Evolutionary conservation across 2,888 invertebrate genomes (phyloP).

Genomic region (Cloeon dipterum): DNA sequence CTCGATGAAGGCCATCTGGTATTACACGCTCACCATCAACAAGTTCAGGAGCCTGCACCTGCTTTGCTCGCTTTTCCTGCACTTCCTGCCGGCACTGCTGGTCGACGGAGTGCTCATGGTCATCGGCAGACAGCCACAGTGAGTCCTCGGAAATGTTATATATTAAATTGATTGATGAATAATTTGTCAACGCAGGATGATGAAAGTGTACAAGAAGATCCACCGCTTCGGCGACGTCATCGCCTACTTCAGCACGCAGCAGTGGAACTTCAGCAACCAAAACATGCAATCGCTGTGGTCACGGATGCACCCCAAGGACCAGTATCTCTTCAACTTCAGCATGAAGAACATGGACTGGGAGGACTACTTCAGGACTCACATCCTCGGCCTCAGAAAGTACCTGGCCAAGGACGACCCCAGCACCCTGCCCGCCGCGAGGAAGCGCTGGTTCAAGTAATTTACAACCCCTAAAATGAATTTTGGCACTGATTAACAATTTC

Average conservation of each 20-base stretch:
- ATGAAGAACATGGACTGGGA: conserved; percentile 53
- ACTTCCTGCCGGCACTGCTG: conserved; percentile 44
- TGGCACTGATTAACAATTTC: no score
- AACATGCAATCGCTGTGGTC: conserved; percentile 32
- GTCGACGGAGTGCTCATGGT: conserved; percentile 36
- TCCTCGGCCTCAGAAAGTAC: conserved; percentile 50
- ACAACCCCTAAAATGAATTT: no score
- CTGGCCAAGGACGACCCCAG: conserved; percentile 57
- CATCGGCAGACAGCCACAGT: conserved; percentile 42
- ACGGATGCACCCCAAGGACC: conserved; percentile 30
- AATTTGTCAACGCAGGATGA: no score
- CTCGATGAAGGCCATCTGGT: conserved; percentile 15
- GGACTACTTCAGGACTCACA: conserved; percentile 38
- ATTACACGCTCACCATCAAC: conserved; percentile 30
- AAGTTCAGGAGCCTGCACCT: conserved; percentile 25
- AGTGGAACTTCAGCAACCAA: conserved; percentile 48
- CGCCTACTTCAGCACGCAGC: conserved; percentile 53
- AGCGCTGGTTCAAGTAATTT: conserved; percentile 29
- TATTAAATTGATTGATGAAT: no score
- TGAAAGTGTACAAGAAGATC: conserved; percentile 49
- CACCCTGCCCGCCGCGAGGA: conserved; percentile 41
- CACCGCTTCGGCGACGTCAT: conserved; percentile 47
- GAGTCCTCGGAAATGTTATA: no score
- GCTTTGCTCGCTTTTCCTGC: conserved; percentile 36
- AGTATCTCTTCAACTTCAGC: conserved; percentile 43